Percentiles rank a stretch among this genome's conserved stretches.
These are phyloP conservation scores for Noctua comes DNA, from an alignment of 2,888 invertebrate genomes.

Conservation along the genomic window DNA sequence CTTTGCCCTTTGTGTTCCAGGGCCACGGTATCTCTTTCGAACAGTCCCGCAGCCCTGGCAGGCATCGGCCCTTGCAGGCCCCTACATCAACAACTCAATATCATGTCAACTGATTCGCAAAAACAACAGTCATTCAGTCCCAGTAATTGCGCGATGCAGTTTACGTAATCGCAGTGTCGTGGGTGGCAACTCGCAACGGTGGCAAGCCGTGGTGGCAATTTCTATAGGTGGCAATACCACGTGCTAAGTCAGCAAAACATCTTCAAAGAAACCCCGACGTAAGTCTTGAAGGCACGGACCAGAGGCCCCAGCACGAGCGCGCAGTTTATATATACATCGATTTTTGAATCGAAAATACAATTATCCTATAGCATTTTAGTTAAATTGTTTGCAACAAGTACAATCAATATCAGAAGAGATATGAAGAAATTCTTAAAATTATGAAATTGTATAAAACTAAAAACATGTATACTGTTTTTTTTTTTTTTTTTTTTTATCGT, in stretches of 20 bases:
- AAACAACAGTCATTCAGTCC: conserved; percentile 24
- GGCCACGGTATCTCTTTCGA: no score
- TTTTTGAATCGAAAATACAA: no score
- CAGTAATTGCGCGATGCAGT: conserved; percentile 46
- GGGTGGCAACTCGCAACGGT: conserved; percentile 74
- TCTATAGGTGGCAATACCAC: conserved; percentile 52
- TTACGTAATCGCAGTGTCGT: conserved; percentile 62
- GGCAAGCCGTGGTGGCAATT: conserved; percentile 63
- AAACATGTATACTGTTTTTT: no score
- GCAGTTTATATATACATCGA: neutral
- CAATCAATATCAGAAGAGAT: no score
- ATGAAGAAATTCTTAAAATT: no score
- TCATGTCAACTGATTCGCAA: conserved; percentile 19
- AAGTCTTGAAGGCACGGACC: conserved; percentile 64
- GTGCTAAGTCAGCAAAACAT: conserved; percentile 72
- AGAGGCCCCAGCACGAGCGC: neutral
- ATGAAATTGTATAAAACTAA: no score
- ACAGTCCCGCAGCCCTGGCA: no score
- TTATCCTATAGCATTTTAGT: no score
- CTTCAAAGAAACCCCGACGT: conserved; percentile 79
- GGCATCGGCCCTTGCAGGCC: no score
- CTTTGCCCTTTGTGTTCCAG: no score
- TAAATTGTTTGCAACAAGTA: no score
- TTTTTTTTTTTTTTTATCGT: no score
- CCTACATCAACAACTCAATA: neutral